phyloP scores from a whole-genome alignment of 1,140 invertebrate genomes.

The Panulirus ornatus region DNA sequence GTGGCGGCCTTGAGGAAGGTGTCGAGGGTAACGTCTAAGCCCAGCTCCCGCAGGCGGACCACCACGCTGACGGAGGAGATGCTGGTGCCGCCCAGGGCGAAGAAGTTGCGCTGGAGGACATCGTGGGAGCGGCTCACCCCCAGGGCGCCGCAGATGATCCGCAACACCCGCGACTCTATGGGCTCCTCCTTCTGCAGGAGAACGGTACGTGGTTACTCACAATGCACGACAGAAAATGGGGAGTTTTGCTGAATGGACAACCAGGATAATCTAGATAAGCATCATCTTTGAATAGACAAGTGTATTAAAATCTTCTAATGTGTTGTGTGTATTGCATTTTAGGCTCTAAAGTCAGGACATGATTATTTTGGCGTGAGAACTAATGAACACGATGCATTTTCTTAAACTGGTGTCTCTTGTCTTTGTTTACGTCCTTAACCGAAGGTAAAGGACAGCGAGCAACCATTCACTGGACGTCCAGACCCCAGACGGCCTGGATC shows the following conservation, averaged over 20 bases:
- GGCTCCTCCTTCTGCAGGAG: slow-evolving; percentile 60
- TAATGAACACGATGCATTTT: too few species aligned
- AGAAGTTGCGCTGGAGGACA: slow-evolving; percentile 56
- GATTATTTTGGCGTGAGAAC: too few species aligned
- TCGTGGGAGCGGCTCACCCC: slow-evolving; percentile 49
- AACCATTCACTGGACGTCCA: too few species aligned
- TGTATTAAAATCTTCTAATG: too few species aligned
- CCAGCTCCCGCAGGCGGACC: slow-evolving; percentile 57
- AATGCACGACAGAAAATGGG: background rate
- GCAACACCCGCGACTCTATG: slow-evolving; percentile 54
- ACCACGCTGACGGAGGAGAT: slow-evolving; percentile 63
- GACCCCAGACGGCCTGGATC: too few species aligned
- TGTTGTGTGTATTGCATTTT: too few species aligned
- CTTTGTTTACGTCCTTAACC: too few species aligned
- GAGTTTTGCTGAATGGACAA: background rate
- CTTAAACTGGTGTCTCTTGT: too few species aligned
- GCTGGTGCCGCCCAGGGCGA: slow-evolving; percentile 47
- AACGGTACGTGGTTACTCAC: background rate
- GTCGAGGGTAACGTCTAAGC: slow-evolving; percentile 50
- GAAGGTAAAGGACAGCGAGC: too few species aligned
- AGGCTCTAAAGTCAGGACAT: too few species aligned
- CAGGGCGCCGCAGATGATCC: slow-evolving; percentile 63
- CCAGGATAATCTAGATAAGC: too few species aligned
- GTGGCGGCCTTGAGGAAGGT: slow-evolving; percentile 60
- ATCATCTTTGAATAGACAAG: too few species aligned